Conservation (phyloP, 2,888 invertebrate species). For the Pyrrhia umbra region DNA sequence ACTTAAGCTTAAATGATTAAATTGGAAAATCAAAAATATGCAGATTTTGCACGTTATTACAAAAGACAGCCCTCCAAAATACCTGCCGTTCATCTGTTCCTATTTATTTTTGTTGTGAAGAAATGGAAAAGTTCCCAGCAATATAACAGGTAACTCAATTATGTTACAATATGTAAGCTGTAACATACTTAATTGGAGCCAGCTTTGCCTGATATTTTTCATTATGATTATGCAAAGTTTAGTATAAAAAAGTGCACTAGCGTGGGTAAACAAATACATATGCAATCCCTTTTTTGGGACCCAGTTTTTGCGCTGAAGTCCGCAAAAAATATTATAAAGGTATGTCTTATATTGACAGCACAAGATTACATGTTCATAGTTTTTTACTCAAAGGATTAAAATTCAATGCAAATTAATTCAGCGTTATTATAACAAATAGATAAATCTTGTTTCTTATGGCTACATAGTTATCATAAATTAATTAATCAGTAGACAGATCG, state of each 20-base stretch:
- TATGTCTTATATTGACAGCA: constrained; percentile 11
- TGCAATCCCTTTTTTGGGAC: not conserved
- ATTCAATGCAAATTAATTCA: constrained; percentile 42
- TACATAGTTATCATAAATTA: constrained; percentile 19
- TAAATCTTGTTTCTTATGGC: constrained; percentile 21
- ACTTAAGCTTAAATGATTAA: no score
- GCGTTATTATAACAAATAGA: constrained; percentile 26
- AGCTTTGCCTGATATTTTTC: no score
- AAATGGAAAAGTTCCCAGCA: no score
- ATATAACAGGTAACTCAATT: no score
- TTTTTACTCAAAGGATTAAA: constrained; percentile 44
- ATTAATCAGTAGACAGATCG: constrained; percentile 35
- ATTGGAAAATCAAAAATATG: no score
- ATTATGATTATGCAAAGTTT: not conserved
- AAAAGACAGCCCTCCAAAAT: no score
- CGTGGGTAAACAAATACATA: not conserved
- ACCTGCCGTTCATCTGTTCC: no score
- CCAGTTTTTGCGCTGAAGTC: constrained; percentile 10
- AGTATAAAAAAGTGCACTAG: not conserved
- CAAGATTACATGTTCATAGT: constrained; percentile 1
- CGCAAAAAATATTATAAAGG: constrained; percentile 27
- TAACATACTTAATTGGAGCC: no score
- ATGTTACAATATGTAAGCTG: no score
- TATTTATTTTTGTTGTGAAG: no score
- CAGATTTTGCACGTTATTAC: no score